Conservation (phyloP, 1,140 invertebrate species). For the Oppia nitens region DNA sequence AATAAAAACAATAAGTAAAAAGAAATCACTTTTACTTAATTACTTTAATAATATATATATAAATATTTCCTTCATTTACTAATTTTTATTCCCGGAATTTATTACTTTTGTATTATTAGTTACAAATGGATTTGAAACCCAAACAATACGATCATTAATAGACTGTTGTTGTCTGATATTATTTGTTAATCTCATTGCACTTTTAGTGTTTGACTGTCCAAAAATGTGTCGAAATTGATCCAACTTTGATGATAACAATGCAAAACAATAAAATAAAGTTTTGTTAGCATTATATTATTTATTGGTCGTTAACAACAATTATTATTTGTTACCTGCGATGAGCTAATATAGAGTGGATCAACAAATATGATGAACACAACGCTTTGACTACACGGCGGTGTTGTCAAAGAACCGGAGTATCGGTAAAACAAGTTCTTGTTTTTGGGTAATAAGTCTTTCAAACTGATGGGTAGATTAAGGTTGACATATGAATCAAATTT, state of each 20-base stretch:
- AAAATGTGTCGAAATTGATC: neutral
- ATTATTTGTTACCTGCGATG: constrained; percentile 49
- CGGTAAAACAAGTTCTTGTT: constrained; percentile 43
- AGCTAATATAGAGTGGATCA: constrained; percentile 50
- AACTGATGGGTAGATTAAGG: neutral
- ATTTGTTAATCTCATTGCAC: neutral
- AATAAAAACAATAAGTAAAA: too few relatives aligned
- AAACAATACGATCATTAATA: neutral
- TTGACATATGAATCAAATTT: neutral
- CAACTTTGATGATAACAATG: neutral
- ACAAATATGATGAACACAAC: constrained; percentile 77
- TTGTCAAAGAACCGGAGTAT: constrained; percentile 74
- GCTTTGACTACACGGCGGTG: constrained; percentile 69
- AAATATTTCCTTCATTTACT: neutral
- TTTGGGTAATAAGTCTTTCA: constrained; percentile 30
- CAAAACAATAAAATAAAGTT: neutral
- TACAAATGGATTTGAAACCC: neutral
- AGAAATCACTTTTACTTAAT: too few relatives aligned
- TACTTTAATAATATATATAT: too few relatives aligned
- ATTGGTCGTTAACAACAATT: neutral
- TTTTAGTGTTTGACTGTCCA: neutral
- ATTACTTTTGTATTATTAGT: neutral
- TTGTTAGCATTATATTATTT: neutral
- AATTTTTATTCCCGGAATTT: neutral
- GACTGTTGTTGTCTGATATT: neutral